These are phyloP conservation scores for Rhimphoctona megacephalus DNA, from an alignment of 2,888 invertebrate genomes.

Conservation along the genomic window DNA sequence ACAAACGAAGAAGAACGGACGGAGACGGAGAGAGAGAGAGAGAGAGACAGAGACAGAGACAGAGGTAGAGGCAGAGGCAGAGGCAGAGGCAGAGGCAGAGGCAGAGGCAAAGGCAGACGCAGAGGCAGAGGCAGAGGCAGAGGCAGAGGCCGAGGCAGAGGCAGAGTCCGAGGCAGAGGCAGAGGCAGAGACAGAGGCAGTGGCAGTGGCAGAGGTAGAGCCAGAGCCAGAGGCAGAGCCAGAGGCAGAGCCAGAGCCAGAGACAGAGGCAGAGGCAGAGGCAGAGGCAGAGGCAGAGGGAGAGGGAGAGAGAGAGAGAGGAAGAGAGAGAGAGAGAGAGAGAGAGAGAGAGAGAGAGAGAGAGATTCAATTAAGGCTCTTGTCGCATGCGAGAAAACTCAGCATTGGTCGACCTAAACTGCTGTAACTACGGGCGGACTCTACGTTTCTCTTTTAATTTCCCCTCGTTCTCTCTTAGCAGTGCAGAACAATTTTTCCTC, in stretches of 20 bases:
- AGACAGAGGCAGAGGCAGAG: slow-evolving; percentile 17
- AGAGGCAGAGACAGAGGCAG: slow-evolving; percentile 17
- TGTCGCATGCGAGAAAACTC: slow-evolving; percentile 59
- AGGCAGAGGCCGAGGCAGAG: no score
- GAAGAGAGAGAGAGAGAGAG: no score
- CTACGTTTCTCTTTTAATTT: slow-evolving; percentile 19
- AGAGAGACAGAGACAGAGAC: slow-evolving; percentile 26
- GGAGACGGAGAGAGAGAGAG: background rate
- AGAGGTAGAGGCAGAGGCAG: slow-evolving; percentile 27
- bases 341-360: slow-evolving; percentile 25
- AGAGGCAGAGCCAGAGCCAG: background rate
- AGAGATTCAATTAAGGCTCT: slow-evolving; percentile 65
- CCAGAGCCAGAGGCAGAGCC: no score
- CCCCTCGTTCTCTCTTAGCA: slow-evolving; percentile 34
- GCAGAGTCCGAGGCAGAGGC: background rate
- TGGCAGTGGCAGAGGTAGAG: slow-evolving; percentile 2
- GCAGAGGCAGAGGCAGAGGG: slow-evolving; percentile 10
- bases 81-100: background rate
- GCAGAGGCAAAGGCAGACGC: no score
- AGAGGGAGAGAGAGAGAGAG: background rate
- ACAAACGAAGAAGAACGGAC: no score
- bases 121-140: slow-evolving; percentile 1
- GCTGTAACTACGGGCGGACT: slow-evolving; percentile 61
- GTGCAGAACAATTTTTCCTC: slow-evolving; percentile 56
- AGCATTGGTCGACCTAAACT: slow-evolving; percentile 45